Base-by-base conservation (phyloP, 1,140 invertebrate genomes). In the Megalopta genalis region DNA sequence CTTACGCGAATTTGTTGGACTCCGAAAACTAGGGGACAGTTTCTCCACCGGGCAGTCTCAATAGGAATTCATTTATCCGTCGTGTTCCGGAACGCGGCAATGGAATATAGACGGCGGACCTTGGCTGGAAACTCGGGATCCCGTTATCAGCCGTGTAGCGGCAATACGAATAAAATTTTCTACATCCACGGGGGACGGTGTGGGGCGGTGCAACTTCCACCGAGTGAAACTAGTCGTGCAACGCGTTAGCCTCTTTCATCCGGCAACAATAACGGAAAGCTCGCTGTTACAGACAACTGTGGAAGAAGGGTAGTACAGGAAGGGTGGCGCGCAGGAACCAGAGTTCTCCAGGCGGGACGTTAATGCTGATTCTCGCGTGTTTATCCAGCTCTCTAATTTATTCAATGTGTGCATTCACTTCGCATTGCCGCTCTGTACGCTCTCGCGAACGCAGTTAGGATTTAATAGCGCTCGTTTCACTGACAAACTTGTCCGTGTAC, bases 381-480 rank as follows among this genome's bases (percentile, higher is more conserved):
- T 89, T 89, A 89, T 88, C 81, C 85, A 86, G 77, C 82, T 87
- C 81, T 83, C 83, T 89, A 89, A 89, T 89, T 89, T 88, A 89
- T 89, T 89, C 88, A 89, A 89, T 89, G 88, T 88, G 87, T 87
- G 87, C 87, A 88, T 88, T 89, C 87, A 81, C 82, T 87, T 71
- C 80, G 84, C 88, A 83, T 82, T 86, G 86, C 83, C 81, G 80
- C 81, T 69, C 81, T 73, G 75, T 65, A 73, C 73, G 84, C 64
- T 83, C 68, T 77, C 85, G 84, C 82, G 82, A 88, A 89, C 78
- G 81, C 88, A 87, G 87, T 89, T 89, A 88, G 81, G 83, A 89
- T 88, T 89, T 89, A 88, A 89, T 88, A 89, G 87, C 82, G 83
- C 83, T 37, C 75, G 84, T 87, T 87, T 86, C 87, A 88, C 84